Evolutionary conservation across 2,888 invertebrate species (phyloP), one percentile per base, ranked within the genome.

Genomic region (Meteorus cinctellus): DNA sequence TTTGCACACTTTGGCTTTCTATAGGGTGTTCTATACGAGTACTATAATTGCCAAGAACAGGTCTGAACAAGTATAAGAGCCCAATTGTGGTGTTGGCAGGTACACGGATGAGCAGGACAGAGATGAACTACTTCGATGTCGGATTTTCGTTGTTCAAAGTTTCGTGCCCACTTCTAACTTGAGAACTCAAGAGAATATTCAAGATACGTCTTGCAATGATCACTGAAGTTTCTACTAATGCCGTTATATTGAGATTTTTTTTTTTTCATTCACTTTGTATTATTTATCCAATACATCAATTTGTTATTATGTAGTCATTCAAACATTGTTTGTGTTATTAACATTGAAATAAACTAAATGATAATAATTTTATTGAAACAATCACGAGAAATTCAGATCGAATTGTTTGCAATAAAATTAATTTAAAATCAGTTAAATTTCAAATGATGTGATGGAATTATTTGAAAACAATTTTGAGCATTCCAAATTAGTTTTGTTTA

Each of bases 31-130:
- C 55, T 55, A 19, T 55, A 19, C 55, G 19, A 55, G 55, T 55
- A 19, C 55, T 19, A 55, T 55, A 55, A 55, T 55, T 55, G 55
- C 55, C 55, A 55, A 55, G 55, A 55, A 55, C 55, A 55, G 24
- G n/a, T 55, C 8, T 10, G 55, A 19, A n/a, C 55, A 55, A 19
- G 55, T 19, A 55, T 55, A 55, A 55, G n/a, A 19, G 19, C 19
- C n/a, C 19, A 55, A 55, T 55, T 55, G 55, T 55, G 19, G 55
- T 24, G 19, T 6, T 19, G n/a, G 55, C 19, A 19, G 41, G 41
- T 55, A 19, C 19, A 19, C n/a, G 55, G n/a, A 19, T 19, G 55
- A n/a, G 55, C n/a, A 19, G 19, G 8, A n/a, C 1, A 4, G n/a
- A n/a, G 48, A 48, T 6, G 48, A 48, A n/a, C 48, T 48, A 48